phyloP scores from a whole-genome alignment of 2,113 vertebrate species.

The Dryoscopus gambensis region DNA sequence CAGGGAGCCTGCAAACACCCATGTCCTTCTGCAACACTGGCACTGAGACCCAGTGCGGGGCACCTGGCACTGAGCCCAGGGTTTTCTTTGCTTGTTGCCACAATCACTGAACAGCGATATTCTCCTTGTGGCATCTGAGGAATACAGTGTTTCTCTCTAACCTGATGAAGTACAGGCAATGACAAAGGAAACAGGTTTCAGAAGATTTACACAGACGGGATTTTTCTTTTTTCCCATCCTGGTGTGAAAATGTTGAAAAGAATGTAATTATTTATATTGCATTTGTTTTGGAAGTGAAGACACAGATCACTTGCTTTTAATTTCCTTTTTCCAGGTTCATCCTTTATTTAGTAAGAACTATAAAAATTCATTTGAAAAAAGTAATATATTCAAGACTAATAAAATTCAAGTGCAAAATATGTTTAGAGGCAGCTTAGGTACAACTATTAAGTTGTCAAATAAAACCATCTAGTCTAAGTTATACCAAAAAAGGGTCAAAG shows the following conservation, averaged over 20 bases:
- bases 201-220: neutral
- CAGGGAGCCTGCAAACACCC: neutral
- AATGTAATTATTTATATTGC: neutral
- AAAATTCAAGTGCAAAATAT: constrained; percentile 18
- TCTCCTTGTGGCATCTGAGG: neutral
- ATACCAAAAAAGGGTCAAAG: neutral
- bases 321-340: neutral
- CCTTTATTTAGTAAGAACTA: neutral
- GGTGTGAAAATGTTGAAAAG: neutral
- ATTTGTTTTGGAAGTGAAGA: neutral
- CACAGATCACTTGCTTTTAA: neutral
- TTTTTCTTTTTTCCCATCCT: neutral
- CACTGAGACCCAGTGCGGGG: neutral
- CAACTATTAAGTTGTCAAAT: neutral
- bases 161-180: neutral
- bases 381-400: neutral
- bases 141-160: neutral
- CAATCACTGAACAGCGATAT: rapidly evolving
- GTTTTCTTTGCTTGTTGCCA: neutral
- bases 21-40: neutral
- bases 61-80: neutral
- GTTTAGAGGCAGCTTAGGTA: neutral
- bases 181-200: neutral
- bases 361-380: neutral
- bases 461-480: neutral